Base-by-base conservation (phyloP, 2,113 vertebrate genomes). In the Coracopsis vasa region DNA sequence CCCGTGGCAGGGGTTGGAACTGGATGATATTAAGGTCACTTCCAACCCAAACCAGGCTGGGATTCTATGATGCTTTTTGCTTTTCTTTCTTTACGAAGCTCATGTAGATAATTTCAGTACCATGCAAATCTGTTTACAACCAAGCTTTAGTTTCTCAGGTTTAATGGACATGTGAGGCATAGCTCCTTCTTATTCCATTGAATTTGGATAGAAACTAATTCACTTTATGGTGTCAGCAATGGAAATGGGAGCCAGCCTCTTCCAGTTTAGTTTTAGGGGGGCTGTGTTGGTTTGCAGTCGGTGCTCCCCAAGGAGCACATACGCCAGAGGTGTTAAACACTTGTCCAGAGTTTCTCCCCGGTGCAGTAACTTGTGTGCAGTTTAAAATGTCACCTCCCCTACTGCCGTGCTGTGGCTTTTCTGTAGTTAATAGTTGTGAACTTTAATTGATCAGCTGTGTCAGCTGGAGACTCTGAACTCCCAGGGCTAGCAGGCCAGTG, bases 1-100 rank as follows among this genome's bases (percentile, higher is more conserved):
- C 13, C 8, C 0, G 0, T n/a, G 54, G 33, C 20, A n/a, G 33
- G 33, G 33, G 13, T 58, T 58, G 54, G 33, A 3, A 0, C 8
- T 15, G 33, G 20, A 23, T 2, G 54, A 58, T 20, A n/a, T 56
- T 23, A 14, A 58, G 33, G 33, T 58, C 33, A 5, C 8, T n/a
- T 58, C 18, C 54, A 58, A 58, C 20, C 8, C 33, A n/a, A n/a
- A 58, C 20, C 54, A 58, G 13, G 0, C 54, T 23, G 20, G 8
- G 33, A 58, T 58, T n/a, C 33, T n/a, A 9, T n/a, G 31, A 14
- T 7, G 0, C 25, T 44, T 78, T 35, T 60, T 44, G 23, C 5
- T n/a, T 70, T 86, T 53, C n/a, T 64, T 92, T 41, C 47, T 80
- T 58, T 24, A 54, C 44, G 35, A 75, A 91, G 39, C 53, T 71